These are phyloP conservation scores for Albula goreensis DNA, from an alignment of 2,113 vertebrate species.

Conservation along the genomic window DNA sequence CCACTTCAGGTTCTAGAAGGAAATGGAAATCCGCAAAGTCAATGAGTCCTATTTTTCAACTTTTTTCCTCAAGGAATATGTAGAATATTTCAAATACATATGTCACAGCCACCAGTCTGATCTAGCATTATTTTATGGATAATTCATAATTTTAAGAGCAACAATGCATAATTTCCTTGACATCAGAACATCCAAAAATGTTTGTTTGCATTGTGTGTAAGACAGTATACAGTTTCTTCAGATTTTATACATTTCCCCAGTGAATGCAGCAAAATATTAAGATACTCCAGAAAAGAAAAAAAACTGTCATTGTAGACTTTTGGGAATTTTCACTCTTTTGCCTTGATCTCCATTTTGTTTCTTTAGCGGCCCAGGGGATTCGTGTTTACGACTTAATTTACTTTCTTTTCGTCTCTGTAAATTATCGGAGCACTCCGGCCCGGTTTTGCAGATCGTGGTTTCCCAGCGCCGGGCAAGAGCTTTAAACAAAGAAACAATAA, in stretches of 20 bases:
- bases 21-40: too few relatives aligned
- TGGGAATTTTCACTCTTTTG: constrained; percentile 80
- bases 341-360: constrained; percentile 75
- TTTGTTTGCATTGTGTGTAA: constrained; percentile 73
- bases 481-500: constrained; percentile 15
- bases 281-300: constrained; percentile 75
- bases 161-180: constrained; percentile 24
- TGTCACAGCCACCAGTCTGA: too few relatives aligned
- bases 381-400: constrained; percentile 85
- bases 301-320: constrained; percentile 82
- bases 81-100: too few relatives aligned
- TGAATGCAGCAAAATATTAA: constrained; percentile 81
- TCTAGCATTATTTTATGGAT: too few relatives aligned
- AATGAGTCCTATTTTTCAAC: too few relatives aligned
- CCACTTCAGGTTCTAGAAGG: too few relatives aligned
- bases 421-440: constrained; percentile 74
- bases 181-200: constrained; percentile 43
- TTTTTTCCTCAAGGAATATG: too few relatives aligned
- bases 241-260: constrained; percentile 85
- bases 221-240: constrained; percentile 79
- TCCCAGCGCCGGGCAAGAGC: constrained; percentile 35
- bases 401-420: constrained; percentile 80
- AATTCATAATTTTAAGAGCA: background rate
- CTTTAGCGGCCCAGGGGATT: constrained; percentile 75
- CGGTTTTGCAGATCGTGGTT: constrained; percentile 54